These are phyloP conservation scores for Sebastes flavidus DNA, from an alignment of 2,797 vertebrate genomes.

Conservation along the genomic window DNA sequence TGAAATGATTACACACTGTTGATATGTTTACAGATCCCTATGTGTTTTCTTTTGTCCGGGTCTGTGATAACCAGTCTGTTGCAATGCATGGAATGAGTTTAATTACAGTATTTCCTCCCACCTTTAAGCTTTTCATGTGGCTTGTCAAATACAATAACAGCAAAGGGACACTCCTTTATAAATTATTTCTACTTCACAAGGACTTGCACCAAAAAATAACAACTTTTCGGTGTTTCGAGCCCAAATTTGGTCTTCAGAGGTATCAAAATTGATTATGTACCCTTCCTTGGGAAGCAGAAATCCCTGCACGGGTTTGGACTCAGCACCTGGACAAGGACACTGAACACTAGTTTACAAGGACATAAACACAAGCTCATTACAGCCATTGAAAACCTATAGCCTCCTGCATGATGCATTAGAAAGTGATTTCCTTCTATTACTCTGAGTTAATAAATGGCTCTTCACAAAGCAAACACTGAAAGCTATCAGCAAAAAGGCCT, in stretches of 20 bases:
- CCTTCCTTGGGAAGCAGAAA: neutral
- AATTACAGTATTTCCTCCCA: neutral
- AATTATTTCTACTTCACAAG: neutral
- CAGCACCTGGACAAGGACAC: neutral
- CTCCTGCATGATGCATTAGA: constrained; percentile 8
- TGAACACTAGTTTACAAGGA: neutral
- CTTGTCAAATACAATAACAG: neutral
- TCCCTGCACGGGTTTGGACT: neutral
- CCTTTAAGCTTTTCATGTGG: neutral
- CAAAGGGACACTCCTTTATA: neutral
- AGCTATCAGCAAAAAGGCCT: constrained; percentile 9
- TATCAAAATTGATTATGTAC: neutral
- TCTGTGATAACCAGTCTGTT: neutral
- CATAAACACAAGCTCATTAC: constrained; percentile 7
- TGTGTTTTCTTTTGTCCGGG: neutral
- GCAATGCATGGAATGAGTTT: neutral
- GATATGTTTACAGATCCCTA: neutral
- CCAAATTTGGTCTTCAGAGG: neutral
- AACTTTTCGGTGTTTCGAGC: neutral
- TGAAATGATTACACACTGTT: neutral
- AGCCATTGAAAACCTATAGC: constrained; percentile 1
- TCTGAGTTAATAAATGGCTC: constrained; percentile 3
- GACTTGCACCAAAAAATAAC: neutral
- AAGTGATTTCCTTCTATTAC: constrained; percentile 20
- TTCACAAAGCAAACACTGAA: neutral